Evolutionary conservation across 2,113 vertebrate species (phyloP).

Genomic region (Chaetodon trifascialis): DNA sequence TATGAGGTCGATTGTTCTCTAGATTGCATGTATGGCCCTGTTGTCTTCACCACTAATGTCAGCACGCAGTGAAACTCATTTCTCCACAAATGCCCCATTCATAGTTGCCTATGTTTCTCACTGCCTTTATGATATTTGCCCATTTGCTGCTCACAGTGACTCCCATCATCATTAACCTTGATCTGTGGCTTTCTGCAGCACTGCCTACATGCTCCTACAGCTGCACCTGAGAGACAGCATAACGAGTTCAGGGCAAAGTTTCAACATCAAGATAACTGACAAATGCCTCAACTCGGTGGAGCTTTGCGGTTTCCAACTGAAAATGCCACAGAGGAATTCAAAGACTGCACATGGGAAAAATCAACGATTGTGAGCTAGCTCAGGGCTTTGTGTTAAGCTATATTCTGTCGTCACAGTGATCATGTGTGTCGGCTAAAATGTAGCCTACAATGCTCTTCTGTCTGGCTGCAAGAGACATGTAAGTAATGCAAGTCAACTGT

Average conservation of each 20-base stretch:
- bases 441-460: background rate
- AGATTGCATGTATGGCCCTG: background rate
- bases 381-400: background rate
- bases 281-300: background rate
- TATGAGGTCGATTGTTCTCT: background rate
- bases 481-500: background rate
- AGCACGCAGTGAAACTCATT: background rate
- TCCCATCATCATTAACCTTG: background rate
- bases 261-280: background rate
- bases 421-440: background rate
- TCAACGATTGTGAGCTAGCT: no score
- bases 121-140: background rate
- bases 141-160: background rate
- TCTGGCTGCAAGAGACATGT: background rate
- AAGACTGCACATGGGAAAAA: background rate
- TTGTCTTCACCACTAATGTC: background rate
- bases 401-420: background rate
- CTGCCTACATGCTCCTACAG: background rate
- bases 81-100: background rate
- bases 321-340: background rate
- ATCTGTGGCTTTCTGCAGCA: conserved; percentile 6
- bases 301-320: background rate
- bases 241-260: background rate
- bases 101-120: no score
- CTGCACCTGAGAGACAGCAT: background rate